Base-by-base conservation (phyloP, 2,888 invertebrate species). In the Bellardia bayeri region DNA sequence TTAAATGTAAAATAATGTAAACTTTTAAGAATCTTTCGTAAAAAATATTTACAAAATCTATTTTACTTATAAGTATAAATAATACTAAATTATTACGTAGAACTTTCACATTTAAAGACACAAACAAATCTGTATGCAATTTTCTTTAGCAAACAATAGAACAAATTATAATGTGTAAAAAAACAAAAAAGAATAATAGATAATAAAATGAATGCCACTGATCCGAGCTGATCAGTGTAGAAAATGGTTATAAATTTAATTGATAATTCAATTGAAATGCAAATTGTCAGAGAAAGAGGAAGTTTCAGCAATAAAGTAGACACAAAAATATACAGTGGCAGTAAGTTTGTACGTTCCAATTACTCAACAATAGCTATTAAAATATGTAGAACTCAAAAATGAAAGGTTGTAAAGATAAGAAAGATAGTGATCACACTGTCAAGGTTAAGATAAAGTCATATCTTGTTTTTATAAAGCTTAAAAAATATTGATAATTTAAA, bases 231-330 rank as follows among this genome's bases (percentile, higher is more conserved):
- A 51, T 42, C 66, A 68, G 75, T 23, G 56, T 66, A 23, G 2
- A 40, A 7, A 42, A 30, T 30, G n/a, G 14, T 81, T 30, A 66
- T 49, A 33, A 40, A 51, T 54, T 61, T 71, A 83, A 63, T 63
- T 71, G 76, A 78, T 83, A 76, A 71, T 71, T 76, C 9, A 42
- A 71, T 84, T 64, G 42, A 61, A 61, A 42, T 61, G 51, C 33
- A 49, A 45, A 58, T 49, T 56, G 16, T 6, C 40, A 13, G 13
- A 58, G n/a, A 23, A 8, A 11, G 51, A 69, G 45, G 37, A 45
- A 14, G 4, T 61, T 61, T 23, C 23, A 16, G 8, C 16, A 56
- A 14, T 16, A 56, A 16, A 56, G 7, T 56, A 45, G 45, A 45
- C 45, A 45, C 11, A 23, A 3, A 54, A 16, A 30, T 45, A 30